Base-by-base conservation (phyloP, 2,113 vertebrate genomes). In the Kryptolebias marmoratus region DNA sequence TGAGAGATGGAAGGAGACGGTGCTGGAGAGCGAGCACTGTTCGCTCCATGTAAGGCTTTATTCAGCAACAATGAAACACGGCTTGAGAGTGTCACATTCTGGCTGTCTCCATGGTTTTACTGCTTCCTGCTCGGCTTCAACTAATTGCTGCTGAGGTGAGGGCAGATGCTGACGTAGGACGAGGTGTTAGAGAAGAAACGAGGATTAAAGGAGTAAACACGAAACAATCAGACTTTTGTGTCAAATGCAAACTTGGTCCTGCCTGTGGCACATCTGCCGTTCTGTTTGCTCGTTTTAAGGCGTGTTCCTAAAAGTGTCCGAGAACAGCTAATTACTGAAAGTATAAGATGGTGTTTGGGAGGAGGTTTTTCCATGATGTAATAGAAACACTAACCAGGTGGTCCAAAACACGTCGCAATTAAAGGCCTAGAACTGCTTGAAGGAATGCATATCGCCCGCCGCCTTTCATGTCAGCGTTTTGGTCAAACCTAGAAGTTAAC, bases 41-140 rank as follows among this genome's bases (percentile, higher is more conserved):
- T 82, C 87, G 70, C 80, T 68, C 89, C 89, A 90, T 89, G 87
- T 90, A 89, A 88, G 89, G 89, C 85, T 83, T 89, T 80, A 74
- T 80, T 65, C 85, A 80, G 81, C 75, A 72, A 85, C 82, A 85
- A 82, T 72, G 80, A 80, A 83, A 80, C 76, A 11, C 79, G 86
- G 71, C 77, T 31, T 30, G 44, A 79, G 79, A 79, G 83, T 85
- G 86, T 87, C 88, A 84, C 82, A 83, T 85, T 90, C 82, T 83
- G 68, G 12, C 75, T 16, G 80, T 83, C 88, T 82, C 88, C 84
- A 79, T 72, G 82, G 82, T 85, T 85, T 87, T 80, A 78, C 64
- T 71, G 30, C 77, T 90, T 87, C 86, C 88, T 81, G 79, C 82
- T 71, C 71, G 75, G 71, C 85, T 84, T 47, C 36, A 69, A 47